Conservation (phyloP, 1,140 invertebrate genomes). For the Euwallacea similis region DNA sequence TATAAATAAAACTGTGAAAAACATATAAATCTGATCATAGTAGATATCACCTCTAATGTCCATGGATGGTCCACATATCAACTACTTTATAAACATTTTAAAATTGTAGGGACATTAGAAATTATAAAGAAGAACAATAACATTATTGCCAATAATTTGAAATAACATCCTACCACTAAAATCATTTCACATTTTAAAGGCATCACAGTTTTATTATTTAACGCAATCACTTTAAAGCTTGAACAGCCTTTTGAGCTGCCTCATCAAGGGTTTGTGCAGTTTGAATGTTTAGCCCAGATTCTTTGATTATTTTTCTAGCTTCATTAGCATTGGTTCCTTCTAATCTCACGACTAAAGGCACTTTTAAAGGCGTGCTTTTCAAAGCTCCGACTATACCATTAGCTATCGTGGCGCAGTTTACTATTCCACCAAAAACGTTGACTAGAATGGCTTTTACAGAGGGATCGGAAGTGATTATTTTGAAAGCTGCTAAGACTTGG, state of each 20-base stretch:
- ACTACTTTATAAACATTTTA: no score
- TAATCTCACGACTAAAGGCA: constrained; percentile 90
- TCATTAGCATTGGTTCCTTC: constrained; percentile 77
- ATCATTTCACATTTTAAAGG: no score
- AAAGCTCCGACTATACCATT: constrained; percentile 89
- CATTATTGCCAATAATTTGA: no score
- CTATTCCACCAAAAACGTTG: constrained; percentile 99
- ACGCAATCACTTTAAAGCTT: constrained; percentile 35
- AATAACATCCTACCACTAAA: no score
- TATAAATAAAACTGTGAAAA: no score
- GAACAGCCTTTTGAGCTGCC: constrained; percentile 86
- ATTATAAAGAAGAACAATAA: no score
- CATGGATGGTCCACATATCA: no score
- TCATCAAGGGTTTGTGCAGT: constrained; percentile 87
- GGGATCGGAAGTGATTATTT: constrained; percentile 87
- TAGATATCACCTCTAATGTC: no score
- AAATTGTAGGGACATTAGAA: no score
- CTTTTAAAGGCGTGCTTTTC: constrained; percentile 72
- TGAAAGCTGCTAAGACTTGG: constrained; percentile 93
- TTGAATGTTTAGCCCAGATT: constrained; percentile 81
- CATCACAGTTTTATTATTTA: no score
- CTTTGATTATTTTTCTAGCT: constrained; percentile 72
- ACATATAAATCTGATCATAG: no score
- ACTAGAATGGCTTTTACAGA: constrained; percentile 95
- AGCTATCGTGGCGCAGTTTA: constrained; percentile 96